Percentiles rank a stretch among this genome's conserved stretches.
Evolutionary conservation across 2,888 invertebrate genomes (phyloP).

Genomic region (Xestoiulus laeticollis): DNA sequence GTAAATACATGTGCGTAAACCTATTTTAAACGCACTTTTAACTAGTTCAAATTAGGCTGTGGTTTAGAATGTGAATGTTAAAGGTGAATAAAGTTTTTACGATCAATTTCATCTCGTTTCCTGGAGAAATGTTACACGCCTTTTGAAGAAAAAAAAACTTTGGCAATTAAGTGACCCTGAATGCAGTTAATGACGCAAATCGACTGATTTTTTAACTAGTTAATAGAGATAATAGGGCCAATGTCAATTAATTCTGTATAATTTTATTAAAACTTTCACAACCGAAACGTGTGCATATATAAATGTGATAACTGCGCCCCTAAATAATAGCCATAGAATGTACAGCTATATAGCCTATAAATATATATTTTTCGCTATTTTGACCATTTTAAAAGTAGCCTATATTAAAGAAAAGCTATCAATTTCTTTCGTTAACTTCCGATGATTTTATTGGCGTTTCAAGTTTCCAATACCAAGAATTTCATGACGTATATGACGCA

Average conservation of each 20-base stretch:
- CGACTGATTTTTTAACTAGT: neutral
- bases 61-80: too few relatives aligned
- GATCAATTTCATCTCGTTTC: neutral
- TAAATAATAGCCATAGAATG: neutral
- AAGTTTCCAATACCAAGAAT: neutral
- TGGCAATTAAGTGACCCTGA: neutral
- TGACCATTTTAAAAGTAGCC: too few relatives aligned
- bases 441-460: neutral
- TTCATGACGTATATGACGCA: neutral
- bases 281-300: neutral
- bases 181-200: conserved; percentile 28
- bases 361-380: too few relatives aligned
- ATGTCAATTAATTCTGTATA: neutral
- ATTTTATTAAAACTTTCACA: neutral
- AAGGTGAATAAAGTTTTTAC: too few relatives aligned
- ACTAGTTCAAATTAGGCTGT: too few relatives aligned
- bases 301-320: neutral
- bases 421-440: neutral
- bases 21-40: too few relatives aligned
- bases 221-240: neutral
- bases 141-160: neutral
- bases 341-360: neutral
- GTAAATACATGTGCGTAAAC: too few relatives aligned
- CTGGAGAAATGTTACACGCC: neutral
- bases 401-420: too few relatives aligned